Base-by-base conservation (phyloP, 2,797 vertebrate genomes). In the Huso huso region DNA sequence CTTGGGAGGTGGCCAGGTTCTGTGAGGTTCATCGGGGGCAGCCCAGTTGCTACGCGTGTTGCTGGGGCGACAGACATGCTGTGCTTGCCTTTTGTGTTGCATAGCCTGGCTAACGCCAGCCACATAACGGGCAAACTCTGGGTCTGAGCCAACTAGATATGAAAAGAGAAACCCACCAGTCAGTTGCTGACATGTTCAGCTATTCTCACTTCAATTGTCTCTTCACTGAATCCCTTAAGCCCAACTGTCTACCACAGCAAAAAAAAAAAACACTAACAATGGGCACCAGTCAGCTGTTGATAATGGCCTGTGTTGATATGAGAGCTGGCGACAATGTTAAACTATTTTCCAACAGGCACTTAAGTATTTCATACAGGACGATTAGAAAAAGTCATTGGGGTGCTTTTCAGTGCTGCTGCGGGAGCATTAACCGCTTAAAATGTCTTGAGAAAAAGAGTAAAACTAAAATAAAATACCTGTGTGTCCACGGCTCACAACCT, bases 61-160 rank as follows among this genome's bases (percentile, higher is more conserved):
- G 89, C 93, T 92, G 0, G 93, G 94, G 6, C 94, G 94, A 23
- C 93, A 94, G 68, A 97, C 85, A 0, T 97, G 95, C 80, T 98
- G 95, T 18, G 92, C 89, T 80, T 98, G 97, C 70, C 96, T 83
- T 83, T 99, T 99, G 79, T 99, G 96, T 77, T 98, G 96, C 94
- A 99, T 98, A 81, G 94, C 96, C 84, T 99, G 96, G 82, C 92
- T 99, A 74, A 99, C 96, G 67, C 96, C 96, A 0, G 96, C 96
- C 10, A 99, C 94, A 0, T 99, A 99, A 69, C 96, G 95, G 6
- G 94, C 97, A 81, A 99, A 99, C 82, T 99, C 97, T 0, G 97
- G 97, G 73, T 99, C 97, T 0, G 96, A 98, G 81, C 96, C 96
- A 71, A 99, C 97, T 99, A 84, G 13, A 70, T 1, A 68, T 66